These are phyloP conservation scores for Mus spretus DNA, from an alignment of 2,797 vertebrate genomes.

Conservation along the genomic window DNA sequence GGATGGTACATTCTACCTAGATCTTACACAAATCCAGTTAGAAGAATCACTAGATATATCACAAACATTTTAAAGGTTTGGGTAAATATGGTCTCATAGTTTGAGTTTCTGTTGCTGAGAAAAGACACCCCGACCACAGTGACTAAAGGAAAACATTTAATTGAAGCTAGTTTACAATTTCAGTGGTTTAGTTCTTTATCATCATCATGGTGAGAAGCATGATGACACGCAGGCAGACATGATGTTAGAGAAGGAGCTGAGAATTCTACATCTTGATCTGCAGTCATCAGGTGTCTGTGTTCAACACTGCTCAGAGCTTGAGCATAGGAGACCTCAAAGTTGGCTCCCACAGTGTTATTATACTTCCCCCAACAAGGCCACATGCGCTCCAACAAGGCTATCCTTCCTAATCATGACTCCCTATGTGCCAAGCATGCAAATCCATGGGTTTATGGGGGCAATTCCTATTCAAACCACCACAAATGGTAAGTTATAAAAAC, in stretches of 20 bases:
- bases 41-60: not conserved
- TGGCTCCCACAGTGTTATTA: not conserved
- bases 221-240: not conserved
- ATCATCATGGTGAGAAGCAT: not conserved
- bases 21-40: constrained; percentile 1
- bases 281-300: not conserved
- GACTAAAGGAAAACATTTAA: not conserved
- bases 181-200: not conserved
- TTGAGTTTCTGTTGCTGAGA: not conserved
- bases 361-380: not conserved
- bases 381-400: not conserved
- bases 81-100: not conserved
- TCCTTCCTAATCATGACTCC: not conserved
- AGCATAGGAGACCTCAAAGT: not conserved
- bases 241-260: not conserved
- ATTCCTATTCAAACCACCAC: not conserved
- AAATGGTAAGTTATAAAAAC: constrained; percentile 1
- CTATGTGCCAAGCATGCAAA: not conserved
- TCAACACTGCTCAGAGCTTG: not conserved
- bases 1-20: not conserved
- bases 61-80: constrained; percentile 1
- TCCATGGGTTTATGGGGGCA: not conserved
- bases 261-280: not conserved
- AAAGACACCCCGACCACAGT: not conserved
- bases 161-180: not conserved